Evolutionary conservation across 2,888 invertebrate genomes (phyloP).

Genomic region (Acrobasis suavella): DNA sequence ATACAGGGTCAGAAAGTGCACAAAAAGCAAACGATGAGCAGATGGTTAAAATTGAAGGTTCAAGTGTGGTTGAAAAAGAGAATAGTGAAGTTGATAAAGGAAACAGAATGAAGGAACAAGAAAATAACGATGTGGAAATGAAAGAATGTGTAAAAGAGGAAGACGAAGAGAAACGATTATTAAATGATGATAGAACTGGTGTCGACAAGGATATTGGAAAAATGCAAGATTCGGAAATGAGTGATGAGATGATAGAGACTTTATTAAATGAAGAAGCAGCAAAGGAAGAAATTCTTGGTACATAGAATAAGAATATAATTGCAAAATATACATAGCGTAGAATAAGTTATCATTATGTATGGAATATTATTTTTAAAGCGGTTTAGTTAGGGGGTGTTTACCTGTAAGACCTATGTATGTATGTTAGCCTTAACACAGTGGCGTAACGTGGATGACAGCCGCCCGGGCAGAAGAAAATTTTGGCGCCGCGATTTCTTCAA

Average conservation of each 20-base stretch:
- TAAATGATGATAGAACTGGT: constrained; percentile 33
- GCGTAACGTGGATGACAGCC: too few species aligned
- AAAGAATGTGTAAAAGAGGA: constrained; percentile 9
- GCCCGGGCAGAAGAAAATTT: too few species aligned
- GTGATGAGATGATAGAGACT: constrained; percentile 63
- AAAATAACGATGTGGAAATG: constrained; percentile 6
- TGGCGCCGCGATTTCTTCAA: too few species aligned
- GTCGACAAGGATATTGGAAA: constrained; percentile 40
- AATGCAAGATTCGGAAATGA: constrained; percentile 58
- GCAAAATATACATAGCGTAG: constrained; percentile 1
- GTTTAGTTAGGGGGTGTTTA: background rate
- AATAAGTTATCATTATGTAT: constrained; percentile 3
- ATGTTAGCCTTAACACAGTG: background rate
- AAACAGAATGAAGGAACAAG: background rate
- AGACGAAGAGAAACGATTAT: constrained; percentile 16
- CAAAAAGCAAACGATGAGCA: background rate
- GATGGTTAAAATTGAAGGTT: background rate
- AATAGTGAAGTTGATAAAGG: background rate
- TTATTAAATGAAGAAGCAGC: constrained; percentile 57
- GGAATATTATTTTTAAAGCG: background rate
- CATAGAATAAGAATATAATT: constrained; percentile 19
- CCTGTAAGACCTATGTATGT: background rate
- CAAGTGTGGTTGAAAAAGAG: background rate
- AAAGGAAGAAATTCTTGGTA: constrained; percentile 24
- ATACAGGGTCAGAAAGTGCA: background rate